Evolutionary conservation across 2,888 invertebrate genomes (phyloP).

Genomic region (Ormyrus rosae): DNA sequence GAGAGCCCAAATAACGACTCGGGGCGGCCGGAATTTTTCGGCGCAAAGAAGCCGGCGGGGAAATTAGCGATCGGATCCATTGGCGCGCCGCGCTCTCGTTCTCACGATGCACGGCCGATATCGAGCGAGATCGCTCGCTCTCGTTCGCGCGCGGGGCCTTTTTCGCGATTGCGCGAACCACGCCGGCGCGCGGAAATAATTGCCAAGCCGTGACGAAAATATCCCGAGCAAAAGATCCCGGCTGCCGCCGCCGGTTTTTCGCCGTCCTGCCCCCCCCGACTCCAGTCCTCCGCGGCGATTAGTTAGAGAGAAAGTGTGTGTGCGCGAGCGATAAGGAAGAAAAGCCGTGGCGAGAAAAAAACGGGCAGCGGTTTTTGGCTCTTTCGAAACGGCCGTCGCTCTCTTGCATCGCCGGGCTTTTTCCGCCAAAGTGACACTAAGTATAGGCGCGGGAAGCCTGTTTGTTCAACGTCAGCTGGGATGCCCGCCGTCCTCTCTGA

Average conservation of each 20-base stretch:
- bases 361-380: neutral
- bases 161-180: neutral
- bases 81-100: constrained; percentile 32
- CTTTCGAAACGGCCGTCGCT: neutral
- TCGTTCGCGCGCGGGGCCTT: neutral
- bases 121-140: constrained; percentile 6
- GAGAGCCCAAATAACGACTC: too few species aligned
- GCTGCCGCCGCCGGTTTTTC: too few species aligned
- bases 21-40: too few species aligned
- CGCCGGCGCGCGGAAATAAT: neutral
- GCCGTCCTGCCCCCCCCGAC: too few species aligned
- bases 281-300: neutral
- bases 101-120: constrained; percentile 31
- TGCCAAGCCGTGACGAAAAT: constrained; percentile 7
- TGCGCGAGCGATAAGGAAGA: constrained; percentile 7
- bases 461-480: too few species aligned
- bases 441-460: too few species aligned
- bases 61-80: constrained; percentile 38
- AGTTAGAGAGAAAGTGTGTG: neutral
- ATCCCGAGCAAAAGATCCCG: neutral
- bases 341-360: neutral
- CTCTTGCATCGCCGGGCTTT: too few species aligned
- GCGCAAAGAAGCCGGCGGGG: neutral
- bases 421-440: too few species aligned
- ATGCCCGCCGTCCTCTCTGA: too few species aligned